Base-by-base conservation (phyloP, 2,113 vertebrate species). In the Rhegmatorhina hoffmannsi region DNA sequence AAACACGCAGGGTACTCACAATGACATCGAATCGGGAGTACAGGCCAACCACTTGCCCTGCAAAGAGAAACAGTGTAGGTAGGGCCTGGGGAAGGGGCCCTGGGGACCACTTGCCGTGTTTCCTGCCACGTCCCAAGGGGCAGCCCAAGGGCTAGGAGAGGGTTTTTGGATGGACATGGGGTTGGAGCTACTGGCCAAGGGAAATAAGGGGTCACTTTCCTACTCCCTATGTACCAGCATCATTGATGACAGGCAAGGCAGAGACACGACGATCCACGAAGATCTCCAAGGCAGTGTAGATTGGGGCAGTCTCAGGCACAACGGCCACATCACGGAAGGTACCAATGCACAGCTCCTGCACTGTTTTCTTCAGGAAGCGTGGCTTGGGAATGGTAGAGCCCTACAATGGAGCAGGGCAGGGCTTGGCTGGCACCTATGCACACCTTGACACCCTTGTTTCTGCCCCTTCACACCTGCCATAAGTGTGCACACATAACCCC, bases 1-100 rank as follows among this genome's bases (percentile, higher is more conserved):
- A 64, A 46, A 53, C 19, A 34, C 3, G 1, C 43, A 9, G 28
- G 5, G 47, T 96, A 99, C 99, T 99, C 96, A 99, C 99, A 94
- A 99, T 99, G 58, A 99, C 99, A 12, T 99, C 99, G 11, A 99
- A 99, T 84, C 99, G 98, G 10, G 99, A 99, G 94, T 99, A 99
- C 76, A 99, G 98, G 12, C 99, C 99, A 24, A 99, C 98, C 16
- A 99, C 99, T 92, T 97, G 98, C 58, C 99, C 99, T 99, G 87
- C 11, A 97, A 94, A 50, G 59, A 75, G 58, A 73, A 44, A 91
- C 38, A 82, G 10, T 56, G 9, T 59, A n/a, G n/a, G 9, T 59
- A n/a, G n/a, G 21, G 34, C 40, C 34, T 92, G 80, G 1, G 2
- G 17, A 59, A 46, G 13, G 46, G 29, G 20, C 18, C 12, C n/a